Percentiles rank a stretch among this genome's conserved stretches.
phyloP scores from a whole-genome alignment of 1,140 invertebrate species.

The Drosophila varians region DNA sequence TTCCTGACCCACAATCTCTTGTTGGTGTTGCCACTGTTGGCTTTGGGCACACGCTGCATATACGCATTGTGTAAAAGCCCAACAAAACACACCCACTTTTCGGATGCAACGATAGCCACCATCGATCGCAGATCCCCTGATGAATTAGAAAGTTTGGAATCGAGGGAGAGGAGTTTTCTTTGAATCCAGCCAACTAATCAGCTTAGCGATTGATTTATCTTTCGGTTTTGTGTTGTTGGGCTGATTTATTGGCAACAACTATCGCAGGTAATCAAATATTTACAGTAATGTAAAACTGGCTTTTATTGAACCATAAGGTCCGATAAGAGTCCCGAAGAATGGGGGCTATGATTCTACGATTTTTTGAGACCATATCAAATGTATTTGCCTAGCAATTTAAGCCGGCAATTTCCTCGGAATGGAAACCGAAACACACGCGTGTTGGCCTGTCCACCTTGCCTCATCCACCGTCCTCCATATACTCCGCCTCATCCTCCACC shows the following conservation, averaged over 20 bases:
- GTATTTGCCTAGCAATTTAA: conserved; percentile 32
- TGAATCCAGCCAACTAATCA: conserved; percentile 24
- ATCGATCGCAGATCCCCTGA: conserved; percentile 10
- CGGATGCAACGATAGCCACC: conserved; percentile 5
- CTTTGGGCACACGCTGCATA: neutral
- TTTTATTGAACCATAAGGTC: conserved; percentile 28
- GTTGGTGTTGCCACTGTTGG: conserved; percentile 43
- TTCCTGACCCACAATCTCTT: too few relatives aligned
- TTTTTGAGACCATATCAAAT: conserved; percentile 15
- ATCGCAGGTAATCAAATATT: conserved; percentile 33
- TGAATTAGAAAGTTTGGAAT: conserved; percentile 33
- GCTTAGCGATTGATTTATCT: conserved; percentile 40
- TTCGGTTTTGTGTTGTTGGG: conserved; percentile 12
- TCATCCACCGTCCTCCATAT: too few relatives aligned
- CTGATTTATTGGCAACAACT: conserved; percentile 29
- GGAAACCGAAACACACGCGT: conserved; percentile 12
- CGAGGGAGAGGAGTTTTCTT: conserved; percentile 8
- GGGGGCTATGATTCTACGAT: neutral
- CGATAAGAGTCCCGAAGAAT: conserved; percentile 19
- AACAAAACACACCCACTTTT: conserved; percentile 69
- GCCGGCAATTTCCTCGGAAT: conserved; percentile 25
- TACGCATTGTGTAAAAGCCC: conserved; percentile 42
- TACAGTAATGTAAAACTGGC: conserved; percentile 38
- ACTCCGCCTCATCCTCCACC: neutral
- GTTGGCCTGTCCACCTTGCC: neutral